Evolutionary conservation across 1,140 invertebrate genomes (phyloP), one percentile per base, ranked within the genome.

Genomic region (Meloidogyne chitwoodi): DNA sequence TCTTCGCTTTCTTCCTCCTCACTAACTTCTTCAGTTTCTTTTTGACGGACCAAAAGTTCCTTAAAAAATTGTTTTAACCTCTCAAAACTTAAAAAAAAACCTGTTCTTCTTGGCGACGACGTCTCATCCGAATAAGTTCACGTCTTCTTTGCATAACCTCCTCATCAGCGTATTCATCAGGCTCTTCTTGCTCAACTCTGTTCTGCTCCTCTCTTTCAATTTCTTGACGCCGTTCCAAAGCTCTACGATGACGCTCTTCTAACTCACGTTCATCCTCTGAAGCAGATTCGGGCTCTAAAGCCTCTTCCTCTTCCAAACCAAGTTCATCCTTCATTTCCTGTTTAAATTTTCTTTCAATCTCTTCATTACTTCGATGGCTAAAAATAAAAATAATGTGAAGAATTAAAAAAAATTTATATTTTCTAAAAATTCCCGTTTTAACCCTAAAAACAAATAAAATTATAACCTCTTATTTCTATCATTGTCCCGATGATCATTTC

Each of bases 71-170:
- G 6, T n/a, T n/a, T 10, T 8, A 8, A 5, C 5, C 68, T 19
- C 0, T 67, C 12, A 10, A 27, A 74, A 38, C 12, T 6, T 3
- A 12, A n/a, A 29, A 74, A 19, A 19, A 31, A 83, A 90, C 91
- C 80, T 92, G 90, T 83, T 92, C 91, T 71, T 88, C 87, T 78
- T 92, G 91, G 11, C 91, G 90, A 3, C 93, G 82, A 66, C 92
- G 91, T 78, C 90, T 90, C 78, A 92, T 90, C 74, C 91, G 90
- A 19, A 94, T 85, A 73, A 91, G 90, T 65, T 91, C 90, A 76
- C 94, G 90, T 64, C 93, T 88, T 81, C 90, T 90, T 85, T 95
- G 93, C 82, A 95, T 29, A 26, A 56, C 12, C 4, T 91, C 90
- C 73, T 90, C 90, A 76, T 92, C 92, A 71, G 91, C 91, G 80